Evolutionary conservation across 2,113 vertebrate genomes (phyloP), one percentile per base, ranked within the genome.

Genomic region (Tragelaphus scriptus): DNA sequence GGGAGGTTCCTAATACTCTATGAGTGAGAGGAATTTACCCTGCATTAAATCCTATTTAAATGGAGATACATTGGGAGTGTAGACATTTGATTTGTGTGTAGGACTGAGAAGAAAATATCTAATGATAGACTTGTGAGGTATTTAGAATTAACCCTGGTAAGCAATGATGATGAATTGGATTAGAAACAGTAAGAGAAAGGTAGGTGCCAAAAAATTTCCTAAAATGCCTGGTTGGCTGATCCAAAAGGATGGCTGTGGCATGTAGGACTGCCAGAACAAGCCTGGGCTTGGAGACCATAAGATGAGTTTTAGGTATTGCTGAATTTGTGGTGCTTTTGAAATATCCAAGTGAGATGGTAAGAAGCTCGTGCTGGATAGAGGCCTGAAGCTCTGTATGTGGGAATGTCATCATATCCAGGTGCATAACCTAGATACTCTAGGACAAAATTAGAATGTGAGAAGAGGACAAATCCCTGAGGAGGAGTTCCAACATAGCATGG

Each of bases 301-400:
- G 81, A 65, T 95, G 25, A 71, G 3, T 56, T 88, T 91, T 88
- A 82, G 30, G 75, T 51, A n/a, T 63, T 94, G 30, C 55, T 56
- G 15, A 88, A 16, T 86, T 82, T 95, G 40, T 32, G 65, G 19
- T 95, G 32, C 14, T 79, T 84, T 88, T 85, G 47, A 49, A 84
- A 85, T 92, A 84, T 36, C 40, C 25, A 92, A 53, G 26, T 81
- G 16, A 44, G 16, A 90, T 68, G 7, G 15, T 65, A 19, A 17
- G 47, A 84, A 79, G 30, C 5, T 75, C 32, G 17, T 88, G 55
- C 15, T 59, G 40, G 0, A 19, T 3, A 75, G 84, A 95, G 26
- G 2, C 17, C 7, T 28, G 53, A 26, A 86, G 12, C 5, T 82
- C 25, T 82, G 4, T 17, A 30, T 86, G 19, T 15, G 16, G 5